Evolutionary conservation across 2,888 invertebrate genomes (phyloP).

Genomic region (Theodoxus fluviatilis): DNA sequence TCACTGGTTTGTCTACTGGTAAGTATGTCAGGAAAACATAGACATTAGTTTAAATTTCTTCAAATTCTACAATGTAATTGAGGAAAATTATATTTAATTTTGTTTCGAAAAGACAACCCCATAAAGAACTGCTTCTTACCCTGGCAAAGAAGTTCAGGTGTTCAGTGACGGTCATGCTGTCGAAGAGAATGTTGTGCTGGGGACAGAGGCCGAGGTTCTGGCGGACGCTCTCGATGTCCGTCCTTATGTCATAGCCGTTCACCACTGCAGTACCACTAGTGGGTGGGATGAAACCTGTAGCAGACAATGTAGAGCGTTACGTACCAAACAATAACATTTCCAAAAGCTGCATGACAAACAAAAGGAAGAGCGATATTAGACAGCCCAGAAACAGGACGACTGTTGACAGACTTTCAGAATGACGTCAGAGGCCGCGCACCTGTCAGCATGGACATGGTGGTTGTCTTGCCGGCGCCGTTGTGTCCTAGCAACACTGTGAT

Average conservation of each 20-base stretch:
- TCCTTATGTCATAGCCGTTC: slow-evolving; percentile 75
- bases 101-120: too few relatives aligned
- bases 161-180: slow-evolving; percentile 80
- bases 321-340: too few relatives aligned
- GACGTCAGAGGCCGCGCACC: slow-evolving; percentile 19
- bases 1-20: too few relatives aligned
- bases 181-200: slow-evolving; percentile 82
- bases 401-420: neutral
- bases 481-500: slow-evolving; percentile 33
- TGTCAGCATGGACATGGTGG: slow-evolving; percentile 35
- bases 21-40: too few relatives aligned
- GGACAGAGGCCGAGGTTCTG: slow-evolving; percentile 85
- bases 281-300: slow-evolving; percentile 51
- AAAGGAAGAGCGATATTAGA: too few relatives aligned
- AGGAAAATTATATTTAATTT: too few relatives aligned
- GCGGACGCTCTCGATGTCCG: slow-evolving; percentile 73
- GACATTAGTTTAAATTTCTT: too few relatives aligned
- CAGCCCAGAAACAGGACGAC: neutral
- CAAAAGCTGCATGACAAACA: too few relatives aligned
- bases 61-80: too few relatives aligned
- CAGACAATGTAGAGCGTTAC: too few relatives aligned
- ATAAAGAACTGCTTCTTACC: too few relatives aligned
- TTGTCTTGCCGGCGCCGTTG: slow-evolving; percentile 34
- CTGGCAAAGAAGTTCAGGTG: slow-evolving; percentile 82
- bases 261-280: slow-evolving; percentile 74